These are phyloP conservation scores for Aythya fuligula DNA, from an alignment of 2,797 vertebrate genomes.

Conservation along the genomic window DNA sequence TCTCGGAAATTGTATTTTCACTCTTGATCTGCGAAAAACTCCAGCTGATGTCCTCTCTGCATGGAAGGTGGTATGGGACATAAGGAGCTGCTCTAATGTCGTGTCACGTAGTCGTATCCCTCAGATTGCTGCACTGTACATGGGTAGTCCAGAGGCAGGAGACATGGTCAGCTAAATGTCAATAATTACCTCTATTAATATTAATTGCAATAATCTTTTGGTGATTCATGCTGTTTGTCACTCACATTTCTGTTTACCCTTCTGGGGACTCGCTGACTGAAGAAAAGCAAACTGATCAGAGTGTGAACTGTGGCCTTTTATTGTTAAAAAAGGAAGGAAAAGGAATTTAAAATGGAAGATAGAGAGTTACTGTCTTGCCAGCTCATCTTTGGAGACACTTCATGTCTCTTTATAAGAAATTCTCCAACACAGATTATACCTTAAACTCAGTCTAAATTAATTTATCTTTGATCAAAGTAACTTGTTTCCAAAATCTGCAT, in stretches of 20 bases:
- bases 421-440: background rate
- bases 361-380: background rate
- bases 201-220: background rate
- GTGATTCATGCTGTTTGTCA: background rate
- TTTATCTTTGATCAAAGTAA: background rate
- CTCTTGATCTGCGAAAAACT: background rate
- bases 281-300: background rate
- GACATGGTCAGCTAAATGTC: background rate
- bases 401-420: slow-evolving; percentile 5
- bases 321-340: background rate
- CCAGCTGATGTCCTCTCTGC: background rate
- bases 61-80: background rate
- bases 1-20: background rate
- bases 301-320: background rate
- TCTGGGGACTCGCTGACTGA: background rate
- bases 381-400: background rate
- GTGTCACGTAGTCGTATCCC: fast-evolving
- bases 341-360: background rate
- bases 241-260: background rate
- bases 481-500: slow-evolving; percentile 12
- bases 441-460: slow-evolving; percentile 28
- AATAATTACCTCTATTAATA: background rate
- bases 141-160: background rate
- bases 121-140: background rate
- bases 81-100: background rate